A percentile compares a stretch with the other conserved stretches of the same genome.
These are phyloP conservation scores for Drosophila anceps DNA, from an alignment of 2,888 invertebrate genomes.

Conservation along the genomic window DNA sequence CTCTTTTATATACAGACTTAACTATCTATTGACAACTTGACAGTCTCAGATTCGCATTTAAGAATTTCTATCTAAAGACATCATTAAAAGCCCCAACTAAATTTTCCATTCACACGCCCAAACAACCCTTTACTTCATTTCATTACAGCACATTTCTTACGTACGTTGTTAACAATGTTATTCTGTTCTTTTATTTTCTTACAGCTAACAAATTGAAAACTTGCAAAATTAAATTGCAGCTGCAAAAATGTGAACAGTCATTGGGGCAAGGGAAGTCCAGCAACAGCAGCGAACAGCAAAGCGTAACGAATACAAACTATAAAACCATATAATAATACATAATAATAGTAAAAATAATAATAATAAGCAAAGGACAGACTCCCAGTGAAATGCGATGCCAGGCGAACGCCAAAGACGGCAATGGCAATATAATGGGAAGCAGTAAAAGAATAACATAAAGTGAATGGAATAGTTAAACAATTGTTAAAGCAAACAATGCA, in stretches of 20 bases:
- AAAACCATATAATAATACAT: slow-evolving; percentile 41
- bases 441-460: slow-evolving; percentile 21
- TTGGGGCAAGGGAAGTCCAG: neutral
- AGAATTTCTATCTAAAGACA: neutral
- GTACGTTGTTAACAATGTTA: slow-evolving; percentile 8
- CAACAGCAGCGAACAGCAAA: slow-evolving; percentile 17
- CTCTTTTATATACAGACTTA: neutral
- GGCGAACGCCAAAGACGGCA: slow-evolving; percentile 22
- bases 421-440: slow-evolving; percentile 26
- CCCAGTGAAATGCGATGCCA: slow-evolving; percentile 27
- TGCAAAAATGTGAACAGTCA: slow-evolving; percentile 34
- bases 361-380: slow-evolving; percentile 16
- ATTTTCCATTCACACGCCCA: neutral
- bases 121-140: neutral
- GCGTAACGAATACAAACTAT: slow-evolving; percentile 21
- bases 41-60: neutral
- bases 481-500: slow-evolving; percentile 66
- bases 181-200: slow-evolving; percentile 30
- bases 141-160: neutral
- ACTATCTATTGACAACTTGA: too few relatives aligned
- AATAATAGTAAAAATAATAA: slow-evolving; percentile 32
- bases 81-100: neutral
- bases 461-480: slow-evolving; percentile 45
- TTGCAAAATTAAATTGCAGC: slow-evolving; percentile 55
- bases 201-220: slow-evolving; percentile 65